A percentile compares a stretch with the other conserved stretches of the same genome.
Conservation (phyloP, 1,140 invertebrate genomes). For the Gryllus bimaculatus region DNA sequence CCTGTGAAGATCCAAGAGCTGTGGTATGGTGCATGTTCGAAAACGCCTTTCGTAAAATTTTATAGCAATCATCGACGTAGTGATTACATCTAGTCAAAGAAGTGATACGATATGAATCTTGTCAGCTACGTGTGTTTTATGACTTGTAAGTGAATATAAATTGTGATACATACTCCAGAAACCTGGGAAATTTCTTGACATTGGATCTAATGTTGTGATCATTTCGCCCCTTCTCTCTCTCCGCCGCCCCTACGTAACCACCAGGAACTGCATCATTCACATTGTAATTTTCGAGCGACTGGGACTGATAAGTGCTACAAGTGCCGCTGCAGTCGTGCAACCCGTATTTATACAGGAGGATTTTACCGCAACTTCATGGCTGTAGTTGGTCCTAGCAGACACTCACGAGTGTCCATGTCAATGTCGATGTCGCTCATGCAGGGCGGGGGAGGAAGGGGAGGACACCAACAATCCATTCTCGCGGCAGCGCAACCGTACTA, state of each 20-base stretch:
- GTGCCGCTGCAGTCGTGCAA: neutral
- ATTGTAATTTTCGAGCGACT: neutral
- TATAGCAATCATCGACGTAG: neutral
- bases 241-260: constrained; percentile 7
- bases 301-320: neutral
- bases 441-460: constrained; percentile 39
- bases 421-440: constrained; percentile 56
- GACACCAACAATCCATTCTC: constrained; percentile 55
- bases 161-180: neutral
- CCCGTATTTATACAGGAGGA: neutral
- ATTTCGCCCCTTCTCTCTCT: constrained; percentile 8
- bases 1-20: neutral
- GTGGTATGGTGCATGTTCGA: neutral
- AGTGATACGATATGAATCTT: neutral
- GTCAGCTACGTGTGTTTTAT: neutral
- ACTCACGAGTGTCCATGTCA: constrained; percentile 69
- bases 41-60: neutral
- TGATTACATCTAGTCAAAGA: neutral
- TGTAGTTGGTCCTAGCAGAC: constrained; percentile 68
- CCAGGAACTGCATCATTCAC: neutral
- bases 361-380: constrained; percentile 50
- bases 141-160: neutral
- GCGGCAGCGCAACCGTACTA: constrained; percentile 48
- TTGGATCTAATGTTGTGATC: constrained; percentile 9
- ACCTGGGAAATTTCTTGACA: neutral